Evolutionary conservation across 2,797 vertebrate genomes (phyloP), one percentile per base, ranked within the genome.

Genomic region (Cottoperca gobio): DNA sequence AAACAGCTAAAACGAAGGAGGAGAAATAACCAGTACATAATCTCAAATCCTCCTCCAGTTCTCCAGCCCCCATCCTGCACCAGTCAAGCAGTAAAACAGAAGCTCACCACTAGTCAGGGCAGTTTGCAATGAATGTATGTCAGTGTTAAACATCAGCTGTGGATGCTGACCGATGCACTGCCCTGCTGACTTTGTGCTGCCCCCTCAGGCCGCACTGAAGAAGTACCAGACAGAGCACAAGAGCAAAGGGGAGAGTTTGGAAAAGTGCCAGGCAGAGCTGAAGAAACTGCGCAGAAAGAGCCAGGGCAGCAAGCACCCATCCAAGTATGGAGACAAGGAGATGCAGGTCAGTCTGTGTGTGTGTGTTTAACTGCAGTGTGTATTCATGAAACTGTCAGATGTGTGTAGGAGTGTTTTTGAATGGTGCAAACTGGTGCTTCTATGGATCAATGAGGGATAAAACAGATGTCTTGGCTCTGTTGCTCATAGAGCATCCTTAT

Each of bases 211-310:
- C 0, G 97, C 97, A 69, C 91, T 99, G 87, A 99, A 98, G 92
- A 99, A 99, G 79, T 99, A 99, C 94, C 98, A 99, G 94, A 95
- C 95, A 0, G 97, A 99, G 91, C 97, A 99, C 89, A 95, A 97
- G 92, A 95, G 94, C 94, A 97, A 96, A 89, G 95, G 96, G 0
- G 97, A 99, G 42, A 96, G 97, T 0, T 87, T 99, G 48, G 97
- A 99, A 86, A 99, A 99, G 88, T 97, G 97, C 90, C 97, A 98
- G 91, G 95, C 90, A 0, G 98, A 99, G 91, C 94, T 99, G 92
- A 99, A 98, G 93, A 99, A 99, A 11, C 96, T 99, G 2, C 95
- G 97, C 33, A 94, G 97, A 89, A 99, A 99, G 94, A 99, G 97
- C 89, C 98, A 99, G 73, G 96, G 97, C 67, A 98, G 97, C 94